These are phyloP conservation scores for Otocyon megalotis DNA, from an alignment of 2,113 vertebrate genomes.

Conservation along the genomic window DNA sequence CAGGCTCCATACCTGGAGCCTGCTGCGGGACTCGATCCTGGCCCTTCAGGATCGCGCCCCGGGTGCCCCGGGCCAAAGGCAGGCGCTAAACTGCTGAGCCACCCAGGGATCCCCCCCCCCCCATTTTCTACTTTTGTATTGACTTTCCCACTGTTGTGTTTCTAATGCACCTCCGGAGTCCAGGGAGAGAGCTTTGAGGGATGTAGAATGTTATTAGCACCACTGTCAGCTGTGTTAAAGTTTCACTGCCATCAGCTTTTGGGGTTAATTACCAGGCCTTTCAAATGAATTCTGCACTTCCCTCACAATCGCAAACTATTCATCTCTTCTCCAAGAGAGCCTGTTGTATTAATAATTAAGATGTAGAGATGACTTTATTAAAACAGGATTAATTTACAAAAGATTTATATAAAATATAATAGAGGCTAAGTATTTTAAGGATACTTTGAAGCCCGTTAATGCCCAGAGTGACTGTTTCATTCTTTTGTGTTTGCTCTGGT, in stretches of 20 bases:
- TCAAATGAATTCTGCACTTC: background rate
- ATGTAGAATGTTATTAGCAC: background rate
- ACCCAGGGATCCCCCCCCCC: no score
- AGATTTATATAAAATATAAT: constrained; percentile 19
- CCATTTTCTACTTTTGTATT: background rate
- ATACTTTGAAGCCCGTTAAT: background rate
- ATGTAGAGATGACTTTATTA: background rate
- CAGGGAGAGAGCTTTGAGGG: background rate
- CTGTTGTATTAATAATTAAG: constrained; percentile 24
- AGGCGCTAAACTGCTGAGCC: no score
- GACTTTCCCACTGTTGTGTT: background rate
- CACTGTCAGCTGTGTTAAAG: background rate
- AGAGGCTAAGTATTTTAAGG: constrained; percentile 21
- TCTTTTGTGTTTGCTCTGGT: background rate
- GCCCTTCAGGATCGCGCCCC: no score
- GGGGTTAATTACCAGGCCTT: background rate
- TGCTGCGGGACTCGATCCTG: no score
- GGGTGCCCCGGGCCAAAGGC: no score
- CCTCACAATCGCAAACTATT: background rate
- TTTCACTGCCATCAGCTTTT: background rate
- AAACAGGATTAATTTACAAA: constrained; percentile 35
- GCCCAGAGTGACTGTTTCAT: background rate
- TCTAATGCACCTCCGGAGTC: background rate
- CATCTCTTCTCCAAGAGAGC: constrained; percentile 32
- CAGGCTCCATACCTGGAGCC: no score